Conservation (phyloP, 2,113 vertebrate species). For the Ceyx cyanopectus region DNA sequence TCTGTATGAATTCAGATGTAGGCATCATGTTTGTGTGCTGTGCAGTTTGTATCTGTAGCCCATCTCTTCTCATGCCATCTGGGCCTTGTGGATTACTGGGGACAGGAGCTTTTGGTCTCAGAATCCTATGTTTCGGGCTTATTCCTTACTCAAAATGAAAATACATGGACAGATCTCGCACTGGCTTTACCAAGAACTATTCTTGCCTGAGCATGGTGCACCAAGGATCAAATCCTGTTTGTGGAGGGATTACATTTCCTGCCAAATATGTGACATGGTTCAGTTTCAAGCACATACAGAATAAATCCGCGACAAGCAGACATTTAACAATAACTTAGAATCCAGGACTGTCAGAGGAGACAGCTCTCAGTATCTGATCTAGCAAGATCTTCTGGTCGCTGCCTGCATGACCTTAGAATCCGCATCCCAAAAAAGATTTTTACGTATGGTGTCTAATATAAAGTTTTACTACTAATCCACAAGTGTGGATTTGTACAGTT, state of each 20-base stretch:
- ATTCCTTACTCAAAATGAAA: not conserved
- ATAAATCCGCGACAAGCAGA: conserved; percentile 40
- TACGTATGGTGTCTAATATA: not conserved
- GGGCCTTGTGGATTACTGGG: not conserved
- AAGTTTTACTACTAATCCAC: not conserved
- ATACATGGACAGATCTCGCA: not conserved
- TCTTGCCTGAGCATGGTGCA: not conserved
- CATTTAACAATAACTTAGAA: conserved; percentile 35
- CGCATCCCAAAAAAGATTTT: not conserved
- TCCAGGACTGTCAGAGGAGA: not conserved
- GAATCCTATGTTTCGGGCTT: not conserved
- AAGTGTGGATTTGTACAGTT: not conserved
- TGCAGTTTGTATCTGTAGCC: not conserved
- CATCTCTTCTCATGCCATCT: not conserved
- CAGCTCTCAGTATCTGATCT: not conserved
- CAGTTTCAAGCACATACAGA: conserved; percentile 25
- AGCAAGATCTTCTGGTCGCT: not conserved
- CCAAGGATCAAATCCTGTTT: conserved; percentile 49
- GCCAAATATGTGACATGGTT: conserved; percentile 52
- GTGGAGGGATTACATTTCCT: conserved; percentile 49
- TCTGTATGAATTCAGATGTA: not conserved
- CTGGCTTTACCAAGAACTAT: not conserved
- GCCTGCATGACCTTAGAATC: not conserved
- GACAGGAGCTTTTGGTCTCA: not conserved
- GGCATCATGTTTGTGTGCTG: not conserved